Percentiles rank a stretch among this genome's conserved stretches.
Evolutionary conservation across 2,797 vertebrate genomes (phyloP).

Genomic region (Anguilla obscura): DNA sequence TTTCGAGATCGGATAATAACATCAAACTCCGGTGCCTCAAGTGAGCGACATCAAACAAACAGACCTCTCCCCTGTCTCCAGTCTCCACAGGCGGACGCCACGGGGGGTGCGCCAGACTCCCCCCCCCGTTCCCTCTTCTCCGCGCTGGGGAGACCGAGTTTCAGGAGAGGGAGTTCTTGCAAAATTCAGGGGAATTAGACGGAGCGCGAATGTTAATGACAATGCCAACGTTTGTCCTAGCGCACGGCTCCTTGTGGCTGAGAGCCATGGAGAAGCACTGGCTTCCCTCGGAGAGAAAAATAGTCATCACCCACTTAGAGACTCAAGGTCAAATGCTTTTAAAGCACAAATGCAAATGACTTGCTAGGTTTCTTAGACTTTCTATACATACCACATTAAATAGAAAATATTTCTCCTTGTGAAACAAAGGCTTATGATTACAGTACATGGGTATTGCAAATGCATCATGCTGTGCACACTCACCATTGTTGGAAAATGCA

Average conservation of each 20-base stretch:
- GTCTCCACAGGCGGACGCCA: constrained; percentile 49
- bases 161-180: constrained; percentile 45
- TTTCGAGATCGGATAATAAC: constrained; percentile 43
- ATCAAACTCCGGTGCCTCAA: constrained; percentile 41
- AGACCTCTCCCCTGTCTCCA: constrained; percentile 41
- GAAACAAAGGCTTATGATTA: constrained; percentile 24
- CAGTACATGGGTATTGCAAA: not conserved
- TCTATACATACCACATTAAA: constrained; percentile 14
- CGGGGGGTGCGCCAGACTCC: constrained; percentile 38
- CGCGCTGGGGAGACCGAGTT: constrained; percentile 46
- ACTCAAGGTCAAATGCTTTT: constrained; percentile 60
- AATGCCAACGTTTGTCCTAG: constrained; percentile 55
- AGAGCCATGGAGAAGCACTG: constrained; percentile 61
- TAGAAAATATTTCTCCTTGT: constrained; percentile 30
- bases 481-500: not conserved
- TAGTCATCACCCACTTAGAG: constrained; percentile 58
- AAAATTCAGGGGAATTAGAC: constrained; percentile 56
- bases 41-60: constrained; percentile 47
- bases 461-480: not conserved
- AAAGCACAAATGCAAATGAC: constrained; percentile 64
- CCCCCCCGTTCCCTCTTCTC: constrained; percentile 38
- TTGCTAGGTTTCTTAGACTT: constrained; percentile 46
- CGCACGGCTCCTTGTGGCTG: constrained; percentile 38
- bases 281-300: constrained; percentile 52
- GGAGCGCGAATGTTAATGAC: constrained; percentile 62